phyloP scores from a whole-genome alignment of 2,113 vertebrate species.

The Pipa parva region DNA sequence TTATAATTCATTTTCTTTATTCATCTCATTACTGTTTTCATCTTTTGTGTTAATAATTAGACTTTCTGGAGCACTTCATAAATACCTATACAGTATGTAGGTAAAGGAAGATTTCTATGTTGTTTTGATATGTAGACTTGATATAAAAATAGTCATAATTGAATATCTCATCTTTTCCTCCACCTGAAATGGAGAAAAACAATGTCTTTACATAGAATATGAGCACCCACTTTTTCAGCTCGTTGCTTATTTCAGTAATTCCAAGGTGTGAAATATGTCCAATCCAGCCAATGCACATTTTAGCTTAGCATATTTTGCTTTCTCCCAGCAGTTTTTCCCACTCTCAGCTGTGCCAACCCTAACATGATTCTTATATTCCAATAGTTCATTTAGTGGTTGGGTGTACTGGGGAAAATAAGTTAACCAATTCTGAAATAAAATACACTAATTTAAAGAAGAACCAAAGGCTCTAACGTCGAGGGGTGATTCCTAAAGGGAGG shows the following conservation, averaged over 20 bases:
- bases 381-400: background rate
- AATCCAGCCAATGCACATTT: background rate
- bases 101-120: no score
- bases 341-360: background rate
- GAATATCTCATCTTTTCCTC: background rate
- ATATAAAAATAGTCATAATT: no score
- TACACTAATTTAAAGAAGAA: no score
- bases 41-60: no score
- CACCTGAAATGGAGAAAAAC: background rate
- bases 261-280: constrained; percentile 33
- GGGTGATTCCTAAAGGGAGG: no score
- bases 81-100: no score
- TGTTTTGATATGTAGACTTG: no score
- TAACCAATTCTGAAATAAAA: background rate
- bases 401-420: background rate
- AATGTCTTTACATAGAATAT: constrained; percentile 51
- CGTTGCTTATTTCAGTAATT: constrained; percentile 41
- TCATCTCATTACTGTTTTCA: no score
- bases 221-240: constrained; percentile 46
- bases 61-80: no score
- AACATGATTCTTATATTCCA: constrained; percentile 8
- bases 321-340: background rate
- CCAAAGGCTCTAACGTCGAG: no score
- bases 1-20: no score
- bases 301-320: constrained; percentile 1